Evolutionary conservation across 2,888 invertebrate genomes (phyloP).

Genomic region (Drosophila pseudotakahashii): DNA sequence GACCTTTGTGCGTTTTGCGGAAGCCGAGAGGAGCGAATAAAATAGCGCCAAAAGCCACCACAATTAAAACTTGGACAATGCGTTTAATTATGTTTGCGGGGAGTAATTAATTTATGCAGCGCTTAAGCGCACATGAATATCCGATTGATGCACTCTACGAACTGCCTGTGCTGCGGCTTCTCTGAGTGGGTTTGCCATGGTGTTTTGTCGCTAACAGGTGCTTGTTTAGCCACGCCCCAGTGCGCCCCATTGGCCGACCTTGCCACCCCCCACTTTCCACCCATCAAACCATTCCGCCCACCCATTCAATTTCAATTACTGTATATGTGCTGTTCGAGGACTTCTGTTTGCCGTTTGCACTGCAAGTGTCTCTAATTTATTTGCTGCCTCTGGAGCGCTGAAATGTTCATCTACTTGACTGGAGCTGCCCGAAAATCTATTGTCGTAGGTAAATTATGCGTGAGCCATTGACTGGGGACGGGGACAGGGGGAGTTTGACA

Average conservation of each 20-base stretch:
- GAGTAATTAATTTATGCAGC: slow-evolving; percentile 39
- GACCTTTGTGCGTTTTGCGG: slow-evolving; percentile 31
- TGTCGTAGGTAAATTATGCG: slow-evolving; percentile 50
- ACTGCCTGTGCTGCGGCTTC: background rate
- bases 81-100: slow-evolving; percentile 28
- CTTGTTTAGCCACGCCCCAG: slow-evolving; percentile 23
- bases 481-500: slow-evolving; percentile 20
- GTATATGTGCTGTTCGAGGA: slow-evolving; percentile 10
- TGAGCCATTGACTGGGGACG: slow-evolving; percentile 29
- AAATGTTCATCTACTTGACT: slow-evolving; percentile 46
- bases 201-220: slow-evolving; percentile 21
- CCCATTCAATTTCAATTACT: slow-evolving; percentile 50
- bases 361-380: slow-evolving; percentile 45
- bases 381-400: slow-evolving; percentile 20
- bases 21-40: slow-evolving; percentile 33
- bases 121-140: slow-evolving; percentile 17
- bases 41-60: slow-evolving; percentile 16
- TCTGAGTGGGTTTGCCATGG: background rate
- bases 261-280: background rate
- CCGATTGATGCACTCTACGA: slow-evolving; percentile 11
- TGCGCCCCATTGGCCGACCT: slow-evolving; percentile 16
- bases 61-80: slow-evolving; percentile 31
- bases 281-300: background rate
- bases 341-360: slow-evolving; percentile 30
- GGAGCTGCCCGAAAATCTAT: slow-evolving; percentile 43